These are phyloP conservation scores for Aptenodytes patagonicus DNA, from an alignment of 2,113 vertebrate genomes.

Conservation along the genomic window DNA sequence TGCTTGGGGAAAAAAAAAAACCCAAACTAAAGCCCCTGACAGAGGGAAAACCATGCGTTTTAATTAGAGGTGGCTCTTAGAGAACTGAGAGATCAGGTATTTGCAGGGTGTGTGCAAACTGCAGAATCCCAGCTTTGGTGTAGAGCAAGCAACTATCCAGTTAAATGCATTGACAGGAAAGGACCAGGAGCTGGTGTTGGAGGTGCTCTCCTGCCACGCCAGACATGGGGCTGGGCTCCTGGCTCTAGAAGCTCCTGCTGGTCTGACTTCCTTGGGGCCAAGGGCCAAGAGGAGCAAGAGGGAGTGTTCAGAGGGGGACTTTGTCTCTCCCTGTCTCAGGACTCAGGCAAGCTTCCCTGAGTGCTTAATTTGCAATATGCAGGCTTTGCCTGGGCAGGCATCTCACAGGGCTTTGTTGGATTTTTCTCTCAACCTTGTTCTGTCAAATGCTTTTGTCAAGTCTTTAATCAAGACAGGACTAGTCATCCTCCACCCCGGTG, in stretches of 20 bases:
- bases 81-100: not conserved
- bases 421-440: not conserved
- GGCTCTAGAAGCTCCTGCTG: not conserved
- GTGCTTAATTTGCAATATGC: not conserved
- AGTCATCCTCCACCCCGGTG: not conserved
- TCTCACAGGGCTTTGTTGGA: not conserved
- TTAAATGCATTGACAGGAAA: not conserved
- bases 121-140: not conserved
- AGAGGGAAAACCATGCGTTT: not conserved
- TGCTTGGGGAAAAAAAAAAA: not conserved
- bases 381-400: not conserved
- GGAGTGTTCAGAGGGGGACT: not conserved
- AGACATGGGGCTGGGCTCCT: not conserved
- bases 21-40: not conserved
- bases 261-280: not conserved
- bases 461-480: not conserved
- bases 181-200: not conserved
- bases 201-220: not conserved
- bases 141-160: not conserved
- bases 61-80: not conserved
- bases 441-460: not conserved
- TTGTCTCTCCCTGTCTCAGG: not conserved
- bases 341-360: not conserved
- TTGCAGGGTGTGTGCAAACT: not conserved
- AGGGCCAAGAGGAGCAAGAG: not conserved